Percentiles rank a stretch among this genome's conserved stretches.
phyloP scores from a whole-genome alignment of 2,113 vertebrate species.

The Leuciscus idus region DNA sequence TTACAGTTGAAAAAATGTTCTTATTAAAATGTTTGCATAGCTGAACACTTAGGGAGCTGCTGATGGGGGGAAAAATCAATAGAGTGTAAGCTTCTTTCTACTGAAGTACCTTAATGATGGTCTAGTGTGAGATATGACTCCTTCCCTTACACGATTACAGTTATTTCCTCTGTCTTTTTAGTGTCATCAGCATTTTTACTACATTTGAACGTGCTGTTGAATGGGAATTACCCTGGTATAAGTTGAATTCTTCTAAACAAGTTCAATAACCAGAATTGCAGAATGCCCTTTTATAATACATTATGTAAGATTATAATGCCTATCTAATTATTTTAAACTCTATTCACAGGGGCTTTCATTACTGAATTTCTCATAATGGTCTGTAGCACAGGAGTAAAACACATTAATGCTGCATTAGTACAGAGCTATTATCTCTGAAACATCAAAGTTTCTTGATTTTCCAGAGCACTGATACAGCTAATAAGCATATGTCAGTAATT shows the following conservation, averaged over 20 bases:
- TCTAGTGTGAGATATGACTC: neutral
- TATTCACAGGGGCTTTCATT: slow-evolving; percentile 12
- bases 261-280: neutral
- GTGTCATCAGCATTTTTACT: neutral
- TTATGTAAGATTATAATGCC: slow-evolving; percentile 1
- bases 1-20: too few species aligned
- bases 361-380: slow-evolving; percentile 1
- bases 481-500: slow-evolving; percentile 24
- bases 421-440: slow-evolving; percentile 6
- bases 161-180: neutral
- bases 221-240: neutral
- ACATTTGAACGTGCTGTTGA: neutral
- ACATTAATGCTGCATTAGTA: neutral
- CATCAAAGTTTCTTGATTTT: slow-evolving; percentile 17
- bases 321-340: slow-evolving; percentile 8
- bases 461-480: slow-evolving; percentile 10
- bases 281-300: neutral
- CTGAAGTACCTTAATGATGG: neutral
- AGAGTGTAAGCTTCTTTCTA: neutral
- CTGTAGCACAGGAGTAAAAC: neutral
- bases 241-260: neutral
- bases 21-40: neutral
- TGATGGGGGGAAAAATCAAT: too few species aligned
- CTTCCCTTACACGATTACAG: neutral
- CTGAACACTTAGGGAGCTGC: neutral